A percentile compares a stretch with the other conserved stretches of the same genome.
Conservation (phyloP, 2,888 invertebrate species). For the Phalera bucephala region DNA sequence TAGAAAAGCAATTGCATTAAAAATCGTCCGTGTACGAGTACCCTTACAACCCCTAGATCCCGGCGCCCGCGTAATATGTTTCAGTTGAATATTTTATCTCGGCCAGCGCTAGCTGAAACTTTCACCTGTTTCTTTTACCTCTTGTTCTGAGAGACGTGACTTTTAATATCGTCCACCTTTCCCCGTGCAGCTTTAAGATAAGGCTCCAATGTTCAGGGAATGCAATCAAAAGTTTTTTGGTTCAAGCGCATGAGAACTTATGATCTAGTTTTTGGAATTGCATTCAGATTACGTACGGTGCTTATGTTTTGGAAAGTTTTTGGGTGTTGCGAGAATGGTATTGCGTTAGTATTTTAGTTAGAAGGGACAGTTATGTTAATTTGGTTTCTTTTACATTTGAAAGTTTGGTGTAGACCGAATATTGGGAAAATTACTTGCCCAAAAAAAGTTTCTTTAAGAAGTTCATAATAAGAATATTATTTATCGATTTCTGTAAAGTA, state of each 20-base stretch:
- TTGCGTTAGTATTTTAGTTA: neutral
- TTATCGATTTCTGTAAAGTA: no score
- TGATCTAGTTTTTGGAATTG: neutral
- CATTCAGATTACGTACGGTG: no score
- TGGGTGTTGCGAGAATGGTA: neutral
- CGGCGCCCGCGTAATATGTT: slow-evolving; percentile 42
- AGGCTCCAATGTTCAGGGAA: neutral
- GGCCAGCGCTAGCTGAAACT: slow-evolving; percentile 22
- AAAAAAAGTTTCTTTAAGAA: no score
- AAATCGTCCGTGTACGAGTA: neutral
- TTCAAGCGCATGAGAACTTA: neutral
- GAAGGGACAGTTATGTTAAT: no score
- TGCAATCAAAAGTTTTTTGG: slow-evolving; percentile 1
- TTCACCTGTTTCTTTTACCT: slow-evolving; percentile 49
- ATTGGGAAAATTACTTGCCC: no score
- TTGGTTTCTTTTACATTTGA: no score
- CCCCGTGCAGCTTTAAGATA: slow-evolving; percentile 8
- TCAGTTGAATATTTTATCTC: slow-evolving; percentile 53
- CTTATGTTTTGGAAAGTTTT: neutral
- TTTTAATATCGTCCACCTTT: slow-evolving; percentile 40
- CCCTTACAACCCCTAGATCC: slow-evolving; percentile 10
- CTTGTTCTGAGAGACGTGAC: slow-evolving; percentile 48
- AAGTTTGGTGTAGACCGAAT: no score
- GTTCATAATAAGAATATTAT: no score
- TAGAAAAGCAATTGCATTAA: neutral